Evolutionary conservation across 2,797 vertebrate genomes (phyloP).

Genomic region (Leptatherina wallacei): DNA sequence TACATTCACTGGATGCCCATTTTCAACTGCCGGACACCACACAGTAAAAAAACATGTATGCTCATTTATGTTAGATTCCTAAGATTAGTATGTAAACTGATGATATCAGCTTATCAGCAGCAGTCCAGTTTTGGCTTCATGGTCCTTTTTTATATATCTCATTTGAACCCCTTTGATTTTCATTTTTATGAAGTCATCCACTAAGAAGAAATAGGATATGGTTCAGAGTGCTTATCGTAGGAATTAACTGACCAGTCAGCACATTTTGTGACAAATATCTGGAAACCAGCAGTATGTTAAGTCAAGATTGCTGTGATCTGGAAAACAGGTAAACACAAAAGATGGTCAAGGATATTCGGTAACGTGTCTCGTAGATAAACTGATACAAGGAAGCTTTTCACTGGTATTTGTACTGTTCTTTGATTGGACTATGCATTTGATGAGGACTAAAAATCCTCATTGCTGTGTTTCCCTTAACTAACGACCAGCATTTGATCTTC

Average conservation of each 20-base stretch:
- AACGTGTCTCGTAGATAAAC: background rate
- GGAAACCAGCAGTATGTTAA: background rate
- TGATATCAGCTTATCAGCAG: background rate
- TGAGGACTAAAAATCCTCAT: background rate
- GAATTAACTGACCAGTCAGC: background rate
- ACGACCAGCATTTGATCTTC: constrained; percentile 27
- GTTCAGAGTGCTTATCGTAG: background rate
- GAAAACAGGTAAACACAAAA: no score
- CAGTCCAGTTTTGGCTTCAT: background rate
- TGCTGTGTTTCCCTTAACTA: background rate
- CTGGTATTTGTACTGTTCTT: background rate
- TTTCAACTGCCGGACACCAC: background rate
- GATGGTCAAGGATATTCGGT: no score
- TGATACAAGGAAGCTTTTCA: background rate
- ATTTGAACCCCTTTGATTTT: no score
- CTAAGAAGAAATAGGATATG: background rate
- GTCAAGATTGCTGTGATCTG: no score
- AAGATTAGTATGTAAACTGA: background rate
- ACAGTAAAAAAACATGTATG: background rate
- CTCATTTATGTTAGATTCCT: background rate
- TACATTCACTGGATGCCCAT: background rate
- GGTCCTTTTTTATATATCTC: no score
- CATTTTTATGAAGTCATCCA: background rate
- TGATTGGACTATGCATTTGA: background rate
- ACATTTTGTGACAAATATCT: background rate